Base-by-base conservation (phyloP, 2,797 vertebrate genomes). In the Coregonus ussuriensis region DNA sequence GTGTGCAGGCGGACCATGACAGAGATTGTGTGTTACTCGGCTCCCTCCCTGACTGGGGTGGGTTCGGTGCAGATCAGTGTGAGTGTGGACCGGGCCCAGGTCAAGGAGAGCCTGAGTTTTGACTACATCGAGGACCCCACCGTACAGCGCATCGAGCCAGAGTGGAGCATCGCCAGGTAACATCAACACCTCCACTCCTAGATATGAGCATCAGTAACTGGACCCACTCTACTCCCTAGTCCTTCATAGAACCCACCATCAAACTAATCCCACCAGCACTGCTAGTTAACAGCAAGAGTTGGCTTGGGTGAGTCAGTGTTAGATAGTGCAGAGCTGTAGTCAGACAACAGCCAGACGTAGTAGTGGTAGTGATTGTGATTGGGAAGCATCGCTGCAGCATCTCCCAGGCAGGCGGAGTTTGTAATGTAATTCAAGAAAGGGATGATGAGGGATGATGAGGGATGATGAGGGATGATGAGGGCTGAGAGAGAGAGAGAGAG, bases 101-200 rank as follows among this genome's bases (percentile, higher is more conserved):
- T 99, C 88, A 93, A 94, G 74, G 95, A 92, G 84, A 97, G 91
- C 25, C 87, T 99, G 84, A 91, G 92, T 51, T 99, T 98, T 0
- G 96, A 99, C 81, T 99, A 99, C 93, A 99, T 99, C 1, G 97
- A 98, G 0, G 98, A 99, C 80, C 98, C 98, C 0, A 97, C 95
- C 0, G 97, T 99, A 29, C 95, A 95, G 83, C 96, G 96, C 79
- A 95, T 99, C 0, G 98, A 99, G 9, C 98, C 98, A 0, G 97
- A 98, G 83, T 99, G 98, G 98, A 99, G 97, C 93, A 99, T 99
- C 1, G 94, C 97, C 79, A 99, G 98, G 98, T 99, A 89, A 83
- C n/a, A 29, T n/a, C 4, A 41, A 29, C 54, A 62, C 70, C 70
- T 0, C 37, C 47, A 6, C 66, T 68, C 29, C 29, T 47, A 11